These are phyloP conservation scores for Cantharis nigra DNA, from an alignment of 2,888 invertebrate species.

Conservation along the genomic window DNA sequence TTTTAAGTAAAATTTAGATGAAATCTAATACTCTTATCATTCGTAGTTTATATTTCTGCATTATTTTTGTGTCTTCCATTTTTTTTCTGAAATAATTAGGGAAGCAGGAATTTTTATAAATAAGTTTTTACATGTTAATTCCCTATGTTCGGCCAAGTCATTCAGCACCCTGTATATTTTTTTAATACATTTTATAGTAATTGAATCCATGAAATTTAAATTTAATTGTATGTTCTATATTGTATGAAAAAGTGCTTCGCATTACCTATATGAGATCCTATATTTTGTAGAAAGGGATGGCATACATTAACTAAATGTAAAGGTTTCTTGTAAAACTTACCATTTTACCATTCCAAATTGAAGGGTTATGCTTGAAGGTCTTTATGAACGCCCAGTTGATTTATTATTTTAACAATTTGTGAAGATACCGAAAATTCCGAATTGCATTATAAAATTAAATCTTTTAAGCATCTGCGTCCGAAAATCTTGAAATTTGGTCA, in stretches of 20 bases:
- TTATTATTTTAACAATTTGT: background rate
- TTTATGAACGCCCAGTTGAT: background rate
- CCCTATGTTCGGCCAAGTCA: no score
- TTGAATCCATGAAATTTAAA: background rate
- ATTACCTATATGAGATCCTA: slow-evolving; percentile 1
- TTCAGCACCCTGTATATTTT: no score
- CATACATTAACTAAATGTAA: slow-evolving; percentile 11
- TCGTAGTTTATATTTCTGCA: no score
- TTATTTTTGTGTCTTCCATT: no score
- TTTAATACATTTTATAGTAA: background rate
- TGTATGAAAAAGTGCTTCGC: background rate
- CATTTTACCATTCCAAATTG: background rate
- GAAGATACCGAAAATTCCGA: background rate
- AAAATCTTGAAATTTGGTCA: background rate
- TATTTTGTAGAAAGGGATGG: slow-evolving; percentile 32
- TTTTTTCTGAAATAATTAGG: no score
- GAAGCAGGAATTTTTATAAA: no score
- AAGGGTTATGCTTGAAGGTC: background rate
- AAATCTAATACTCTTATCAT: no score
- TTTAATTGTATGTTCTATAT: slow-evolving; percentile 21
- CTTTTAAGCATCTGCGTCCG: background rate
- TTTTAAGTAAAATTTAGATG: no score
- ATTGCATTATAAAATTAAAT: background rate
- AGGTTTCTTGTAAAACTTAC: background rate
- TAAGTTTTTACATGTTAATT: no score